These are phyloP conservation scores for Elgaria multicarinata DNA, from an alignment of 2,113 vertebrate species.

Conservation along the genomic window DNA sequence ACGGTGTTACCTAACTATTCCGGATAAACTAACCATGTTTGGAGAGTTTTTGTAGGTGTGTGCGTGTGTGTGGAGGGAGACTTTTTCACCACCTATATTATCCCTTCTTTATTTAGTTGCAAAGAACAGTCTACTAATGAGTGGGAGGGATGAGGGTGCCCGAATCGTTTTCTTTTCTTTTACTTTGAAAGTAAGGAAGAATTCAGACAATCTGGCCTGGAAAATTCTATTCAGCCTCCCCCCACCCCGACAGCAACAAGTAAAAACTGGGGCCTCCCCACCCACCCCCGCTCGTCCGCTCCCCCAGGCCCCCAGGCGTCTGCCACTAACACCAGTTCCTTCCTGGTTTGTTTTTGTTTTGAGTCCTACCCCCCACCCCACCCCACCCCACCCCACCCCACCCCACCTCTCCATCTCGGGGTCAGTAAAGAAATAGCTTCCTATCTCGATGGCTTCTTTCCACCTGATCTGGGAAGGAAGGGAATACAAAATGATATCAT, in stretches of 20 bases:
- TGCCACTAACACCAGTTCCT: conserved; percentile 6
- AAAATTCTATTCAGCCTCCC: background rate
- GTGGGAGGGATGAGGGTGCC: background rate
- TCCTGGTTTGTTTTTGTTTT: background rate
- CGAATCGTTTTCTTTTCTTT: background rate
- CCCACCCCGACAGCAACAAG: background rate
- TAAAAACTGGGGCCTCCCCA: background rate
- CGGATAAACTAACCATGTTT: background rate
- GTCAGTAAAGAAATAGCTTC: background rate
- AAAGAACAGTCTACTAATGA: too few relatives aligned
- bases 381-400: background rate
- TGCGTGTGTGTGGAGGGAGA: too few relatives aligned
- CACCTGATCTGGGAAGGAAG: background rate
- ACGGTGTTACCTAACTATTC: background rate
- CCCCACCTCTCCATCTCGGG: background rate
- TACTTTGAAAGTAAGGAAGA: too few relatives aligned
- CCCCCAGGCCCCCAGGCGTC: background rate
- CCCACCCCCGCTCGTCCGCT: too few relatives aligned
- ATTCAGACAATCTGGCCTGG: background rate
- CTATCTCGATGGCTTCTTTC: conserved; percentile 1
- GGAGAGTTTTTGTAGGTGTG: background rate
- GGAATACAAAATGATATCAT: background rate
- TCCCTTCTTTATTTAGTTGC: background rate
- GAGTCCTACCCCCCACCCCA: background rate
- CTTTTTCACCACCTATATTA: too few relatives aligned